Base-by-base conservation (phyloP, 2,888 invertebrate species). In the Sericinus montela region DNA sequence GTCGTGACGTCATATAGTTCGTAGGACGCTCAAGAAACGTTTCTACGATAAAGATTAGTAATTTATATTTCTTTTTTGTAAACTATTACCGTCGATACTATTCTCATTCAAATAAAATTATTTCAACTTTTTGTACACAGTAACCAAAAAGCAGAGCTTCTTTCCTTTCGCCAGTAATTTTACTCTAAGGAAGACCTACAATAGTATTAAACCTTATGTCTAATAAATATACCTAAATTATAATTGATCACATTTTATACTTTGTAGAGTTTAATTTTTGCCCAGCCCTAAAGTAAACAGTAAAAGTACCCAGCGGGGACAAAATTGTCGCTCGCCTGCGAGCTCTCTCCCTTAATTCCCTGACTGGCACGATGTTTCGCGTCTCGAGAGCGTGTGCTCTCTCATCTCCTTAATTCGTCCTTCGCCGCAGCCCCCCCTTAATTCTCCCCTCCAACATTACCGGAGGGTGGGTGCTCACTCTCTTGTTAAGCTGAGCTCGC, bases 361-460 rank as follows among this genome's bases (percentile, higher is more conserved):
- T 74, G 75, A 71, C 72, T 71, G 72, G 74, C 67, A 69, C 70
- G 77, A 80, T 79, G 80, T 76, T 78, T 78, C 78, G 76, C 77
- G 81, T 79, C 85, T 85, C 83, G 81, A 84, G 85, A 86, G 82
- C 81, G 83, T 80, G 81, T 81, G 83, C 86, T 87, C 85, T 86
- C 86, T 86, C 86, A 86, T 87, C 88, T 88, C 87, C 88, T 88
- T 87, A 88, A 86, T 86, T 88, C 85, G 88, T 87, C 88, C 88
- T 87, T 87, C 88, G 86, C 85, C 85, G 75, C 86, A 86, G 72
- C 86, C 86, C 86, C n/a, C 19, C 86, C 87, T 80, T 74, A 72
- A 74, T 78, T 79, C 83, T 77, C 81, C 82, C 80, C 71, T 64
- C 74, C 75, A 74, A 74, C 75, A 67, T 67, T 71, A 77, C 70